Conservation (phyloP, 2,113 vertebrate species). For the Emberiza fucata region DNA sequence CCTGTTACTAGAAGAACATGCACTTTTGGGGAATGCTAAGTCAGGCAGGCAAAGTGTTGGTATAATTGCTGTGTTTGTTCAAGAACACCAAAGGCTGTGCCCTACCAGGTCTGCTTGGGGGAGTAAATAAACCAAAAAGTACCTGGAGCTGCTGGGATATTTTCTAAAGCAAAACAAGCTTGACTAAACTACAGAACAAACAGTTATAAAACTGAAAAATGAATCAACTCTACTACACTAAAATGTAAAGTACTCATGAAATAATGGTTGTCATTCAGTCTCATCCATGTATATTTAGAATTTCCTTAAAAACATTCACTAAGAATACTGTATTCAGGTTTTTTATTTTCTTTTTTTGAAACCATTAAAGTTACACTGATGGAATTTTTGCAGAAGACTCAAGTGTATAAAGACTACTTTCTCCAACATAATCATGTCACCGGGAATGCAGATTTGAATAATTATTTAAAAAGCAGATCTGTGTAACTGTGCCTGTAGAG, state of each 20-base stretch:
- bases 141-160: neutral
- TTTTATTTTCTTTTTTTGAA: neutral
- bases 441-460: neutral
- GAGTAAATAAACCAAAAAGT: neutral
- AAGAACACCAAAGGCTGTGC: neutral
- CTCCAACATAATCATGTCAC: neutral
- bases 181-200: neutral
- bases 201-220: neutral
- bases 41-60: neutral
- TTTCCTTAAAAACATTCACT: neutral
- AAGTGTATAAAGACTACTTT: neutral
- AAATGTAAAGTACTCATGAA: neutral
- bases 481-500: neutral
- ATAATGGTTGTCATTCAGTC: neutral
- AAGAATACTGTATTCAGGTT: neutral
- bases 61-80: neutral
- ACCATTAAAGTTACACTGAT: neutral
- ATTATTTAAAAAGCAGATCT: neutral
- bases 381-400: neutral
- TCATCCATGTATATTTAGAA: neutral
- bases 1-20: neutral
- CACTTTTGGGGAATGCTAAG: neutral
- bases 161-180: neutral
- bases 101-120: neutral
- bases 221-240: neutral